Percentiles rank a stretch among this genome's conserved stretches.
phyloP scores from a whole-genome alignment of 2,113 vertebrate genomes.

The human region DNA sequence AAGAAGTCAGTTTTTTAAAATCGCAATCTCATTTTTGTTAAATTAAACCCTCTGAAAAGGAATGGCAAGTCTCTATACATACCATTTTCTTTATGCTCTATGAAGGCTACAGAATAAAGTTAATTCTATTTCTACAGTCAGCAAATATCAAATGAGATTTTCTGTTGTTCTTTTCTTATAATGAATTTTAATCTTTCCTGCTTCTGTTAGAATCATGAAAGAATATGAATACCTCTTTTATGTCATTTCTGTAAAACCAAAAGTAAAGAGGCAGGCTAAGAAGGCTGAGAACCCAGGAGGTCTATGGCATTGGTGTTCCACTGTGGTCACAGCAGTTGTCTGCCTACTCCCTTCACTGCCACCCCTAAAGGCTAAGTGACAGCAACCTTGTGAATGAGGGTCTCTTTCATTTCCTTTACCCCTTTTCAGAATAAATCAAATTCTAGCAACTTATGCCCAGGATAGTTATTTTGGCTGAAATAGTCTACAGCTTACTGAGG shows the following conservation, averaged over 20 bases:
- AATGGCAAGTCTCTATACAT: constrained; percentile 22
- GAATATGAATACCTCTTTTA: background rate
- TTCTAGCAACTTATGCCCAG: background rate
- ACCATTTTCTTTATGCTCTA: background rate
- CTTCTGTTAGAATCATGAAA: background rate
- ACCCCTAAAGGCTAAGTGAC: background rate
- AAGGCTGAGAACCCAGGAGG: background rate
- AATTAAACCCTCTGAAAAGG: constrained; percentile 42
- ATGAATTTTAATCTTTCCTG: constrained; percentile 26
- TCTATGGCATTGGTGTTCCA: background rate
- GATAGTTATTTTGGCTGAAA: background rate
- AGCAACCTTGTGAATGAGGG: background rate
- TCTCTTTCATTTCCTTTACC: background rate
- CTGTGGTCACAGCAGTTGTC: background rate
- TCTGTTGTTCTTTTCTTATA: constrained; percentile 28
- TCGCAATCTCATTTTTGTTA: background rate
- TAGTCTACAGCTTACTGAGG: background rate
- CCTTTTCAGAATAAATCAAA: background rate
- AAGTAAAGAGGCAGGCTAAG: background rate
- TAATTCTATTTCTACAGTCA: constrained; percentile 45
- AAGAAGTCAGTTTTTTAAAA: constrained; percentile 28
- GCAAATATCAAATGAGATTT: constrained; percentile 43
- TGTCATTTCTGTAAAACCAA: background rate
- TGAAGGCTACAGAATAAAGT: constrained; percentile 26
- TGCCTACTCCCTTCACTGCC: background rate